Conservation (phyloP, 2,797 vertebrate species). For the Lutra lutra region DNA sequence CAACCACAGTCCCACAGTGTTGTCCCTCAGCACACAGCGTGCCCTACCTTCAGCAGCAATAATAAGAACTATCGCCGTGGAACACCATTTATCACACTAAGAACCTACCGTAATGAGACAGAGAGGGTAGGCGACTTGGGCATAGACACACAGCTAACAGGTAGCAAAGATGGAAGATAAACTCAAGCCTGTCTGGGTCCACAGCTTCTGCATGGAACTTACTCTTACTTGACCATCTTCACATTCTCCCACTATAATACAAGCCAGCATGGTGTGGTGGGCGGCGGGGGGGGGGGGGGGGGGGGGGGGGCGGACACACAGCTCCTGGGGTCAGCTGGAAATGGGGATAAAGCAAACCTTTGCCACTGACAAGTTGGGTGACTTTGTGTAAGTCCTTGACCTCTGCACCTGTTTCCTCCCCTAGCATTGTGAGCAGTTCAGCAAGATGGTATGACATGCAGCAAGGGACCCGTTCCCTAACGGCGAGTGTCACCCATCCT, state of each 20-base stretch:
- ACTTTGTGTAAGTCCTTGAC: not conserved
- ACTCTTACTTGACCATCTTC: not conserved
- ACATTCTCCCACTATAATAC: not conserved
- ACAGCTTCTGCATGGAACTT: not conserved
- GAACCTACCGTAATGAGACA: not conserved
- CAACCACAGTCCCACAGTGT: not conserved
- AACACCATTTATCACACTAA: not conserved
- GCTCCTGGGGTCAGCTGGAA: not conserved
- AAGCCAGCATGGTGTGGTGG: not conserved
- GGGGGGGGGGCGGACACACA: rapidly evolving
- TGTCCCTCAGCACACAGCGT: not conserved
- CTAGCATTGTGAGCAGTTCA: not conserved
- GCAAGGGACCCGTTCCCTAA: not conserved
- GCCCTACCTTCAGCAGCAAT: not conserved
- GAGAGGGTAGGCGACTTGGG: not conserved
- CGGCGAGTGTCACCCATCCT: not conserved
- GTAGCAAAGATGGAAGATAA: not conserved
- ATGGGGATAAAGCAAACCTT: not conserved
- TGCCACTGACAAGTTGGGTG: not conserved
- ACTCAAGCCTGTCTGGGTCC: not conserved
- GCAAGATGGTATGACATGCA: rapidly evolving
- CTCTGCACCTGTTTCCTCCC: not conserved
- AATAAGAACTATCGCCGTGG: rapidly evolving
- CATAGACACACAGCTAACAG: not conserved
- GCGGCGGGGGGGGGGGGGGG: no score